Evolutionary conservation across 2,888 invertebrate species (phyloP), one percentile per base, ranked within the genome.

Genomic region (Tiphia femorata): DNA sequence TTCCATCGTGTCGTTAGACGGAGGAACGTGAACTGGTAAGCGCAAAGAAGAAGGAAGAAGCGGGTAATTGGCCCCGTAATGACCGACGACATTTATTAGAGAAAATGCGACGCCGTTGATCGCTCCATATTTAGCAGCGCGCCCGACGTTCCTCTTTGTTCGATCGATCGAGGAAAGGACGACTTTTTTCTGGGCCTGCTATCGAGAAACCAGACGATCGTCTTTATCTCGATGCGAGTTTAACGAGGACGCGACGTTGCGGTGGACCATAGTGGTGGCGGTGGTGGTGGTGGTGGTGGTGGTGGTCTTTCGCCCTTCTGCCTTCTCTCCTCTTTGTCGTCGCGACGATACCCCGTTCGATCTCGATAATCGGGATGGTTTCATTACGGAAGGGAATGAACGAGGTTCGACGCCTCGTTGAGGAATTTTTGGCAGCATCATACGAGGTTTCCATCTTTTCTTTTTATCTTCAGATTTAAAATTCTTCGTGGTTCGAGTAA

Each of bases 21-120:
- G 17, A 17, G 17, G 5, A 10, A 37, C 16, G 10, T 1, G 16
- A 37, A 37, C 37, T 37, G 0, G 17, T 17, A 19, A 37, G n/a
- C n/a, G n/a, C n/a, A n/a, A n/a, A n/a, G n/a, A n/a, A n/a, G n/a
- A n/a, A n/a, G n/a, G 17, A 20, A 14, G 12, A 16, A 38, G 8
- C 12, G 19, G 20, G 14, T 62, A 65, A 65, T 66, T 65, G 62
- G 40, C 37, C 17, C 27, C 10, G 29, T 58, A 58, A 54, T 55
- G 52, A 58, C 38, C 52, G 41, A 51, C 25, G 50, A 62, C 55
- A 42, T 62, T 64, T 64, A 65, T 64, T 64, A 64, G 55, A 43
- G 52, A 43, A 55, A 51, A 49, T 33, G 25, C 19, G 19, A 21
- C 20, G 17, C 7, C 43, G 17, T 49, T 17, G 30, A 35, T 6